phyloP scores from a whole-genome alignment of 2,113 vertebrate genomes.

The Vidua macroura region DNA sequence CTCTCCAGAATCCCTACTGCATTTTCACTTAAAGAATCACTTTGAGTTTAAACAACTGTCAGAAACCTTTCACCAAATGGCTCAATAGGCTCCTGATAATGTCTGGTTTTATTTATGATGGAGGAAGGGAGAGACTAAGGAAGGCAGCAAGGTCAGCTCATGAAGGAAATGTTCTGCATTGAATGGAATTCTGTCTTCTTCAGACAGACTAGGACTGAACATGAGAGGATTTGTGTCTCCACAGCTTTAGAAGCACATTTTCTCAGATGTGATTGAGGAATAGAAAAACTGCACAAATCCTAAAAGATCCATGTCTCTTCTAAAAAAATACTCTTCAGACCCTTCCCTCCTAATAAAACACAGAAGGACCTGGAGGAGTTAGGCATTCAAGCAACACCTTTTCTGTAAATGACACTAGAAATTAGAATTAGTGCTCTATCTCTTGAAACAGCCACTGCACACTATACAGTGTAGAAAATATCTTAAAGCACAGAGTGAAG shows the following conservation, averaged over 20 bases:
- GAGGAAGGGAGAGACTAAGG: background rate
- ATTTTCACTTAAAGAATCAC: background rate
- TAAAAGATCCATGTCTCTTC: background rate
- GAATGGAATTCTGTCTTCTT: background rate
- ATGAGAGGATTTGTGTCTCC: background rate
- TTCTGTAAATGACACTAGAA: background rate
- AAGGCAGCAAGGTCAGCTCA: background rate
- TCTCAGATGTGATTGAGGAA: background rate
- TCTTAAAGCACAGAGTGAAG: background rate
- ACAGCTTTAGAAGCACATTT: background rate
- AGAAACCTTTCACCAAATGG: conserved; percentile 25
- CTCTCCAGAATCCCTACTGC: background rate
- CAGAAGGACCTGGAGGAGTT: background rate
- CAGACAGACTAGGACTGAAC: background rate
- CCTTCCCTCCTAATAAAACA: background rate
- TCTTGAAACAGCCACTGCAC: background rate
- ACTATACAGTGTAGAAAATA: background rate
- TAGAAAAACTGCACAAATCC: background rate
- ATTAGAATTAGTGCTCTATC: background rate
- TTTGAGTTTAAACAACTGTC: conserved; percentile 29
- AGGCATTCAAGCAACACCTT: background rate
- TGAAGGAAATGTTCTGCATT: background rate
- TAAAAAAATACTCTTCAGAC: background rate
- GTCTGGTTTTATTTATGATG: conserved; percentile 8
- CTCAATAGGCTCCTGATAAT: background rate